Conservation (phyloP, 1,140 invertebrate genomes). For the Drosophila albomicans region DNA sequence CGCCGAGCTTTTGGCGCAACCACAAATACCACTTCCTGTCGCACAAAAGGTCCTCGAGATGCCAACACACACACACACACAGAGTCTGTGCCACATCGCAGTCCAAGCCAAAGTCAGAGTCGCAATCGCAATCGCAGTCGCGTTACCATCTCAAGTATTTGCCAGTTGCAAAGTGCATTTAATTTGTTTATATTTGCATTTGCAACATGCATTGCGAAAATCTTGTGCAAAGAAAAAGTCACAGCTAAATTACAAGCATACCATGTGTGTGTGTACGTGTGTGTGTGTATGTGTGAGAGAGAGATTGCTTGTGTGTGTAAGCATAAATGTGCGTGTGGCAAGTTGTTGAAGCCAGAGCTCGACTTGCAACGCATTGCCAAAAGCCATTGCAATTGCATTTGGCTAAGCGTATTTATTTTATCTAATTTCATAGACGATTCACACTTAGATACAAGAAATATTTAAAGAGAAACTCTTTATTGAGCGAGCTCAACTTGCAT, state of each 20-base stretch:
- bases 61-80: not conserved
- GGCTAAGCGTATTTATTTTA: slow-evolving; percentile 58
- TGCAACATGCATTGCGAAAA: slow-evolving; percentile 49
- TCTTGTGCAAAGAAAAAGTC: slow-evolving; percentile 45
- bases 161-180: slow-evolving; percentile 55
- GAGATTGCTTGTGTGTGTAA: not conserved
- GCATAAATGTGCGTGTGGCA: slow-evolving; percentile 39
- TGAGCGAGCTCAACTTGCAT: not conserved
- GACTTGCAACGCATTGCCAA: slow-evolving; percentile 33
- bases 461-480: not conserved
- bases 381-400: slow-evolving; percentile 27
- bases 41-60: slow-evolving; percentile 34
- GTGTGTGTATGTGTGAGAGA: too few species aligned
- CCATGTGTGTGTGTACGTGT: not conserved
- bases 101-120: not conserved
- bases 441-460: slow-evolving; percentile 26
- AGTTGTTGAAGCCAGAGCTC: slow-evolving; percentile 33
- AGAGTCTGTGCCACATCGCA: not conserved
- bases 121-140: not conserved
- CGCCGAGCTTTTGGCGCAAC: slow-evolving; percentile 9
- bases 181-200: slow-evolving; percentile 72
- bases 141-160: slow-evolving; percentile 48
- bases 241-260: slow-evolving; percentile 38
- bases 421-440: slow-evolving; percentile 51
- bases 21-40: slow-evolving; percentile 40